phyloP scores from a whole-genome alignment of 2,888 invertebrate species.

The Rhagonycha fulva region DNA sequence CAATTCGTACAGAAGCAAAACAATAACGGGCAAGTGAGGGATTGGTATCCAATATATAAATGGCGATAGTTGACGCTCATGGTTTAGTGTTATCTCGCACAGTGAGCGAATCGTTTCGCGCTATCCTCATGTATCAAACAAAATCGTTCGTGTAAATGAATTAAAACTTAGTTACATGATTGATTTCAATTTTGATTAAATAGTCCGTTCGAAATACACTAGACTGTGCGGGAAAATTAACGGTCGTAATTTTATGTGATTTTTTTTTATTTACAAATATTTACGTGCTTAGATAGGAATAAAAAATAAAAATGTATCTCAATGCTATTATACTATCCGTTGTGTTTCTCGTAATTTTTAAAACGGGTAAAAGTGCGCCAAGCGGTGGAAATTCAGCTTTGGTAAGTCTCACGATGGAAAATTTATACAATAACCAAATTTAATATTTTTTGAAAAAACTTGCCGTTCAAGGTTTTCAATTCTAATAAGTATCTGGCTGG shows the following conservation, averaged over 20 bases:
- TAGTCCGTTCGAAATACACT: constrained; percentile 19
- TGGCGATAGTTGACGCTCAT: constrained; percentile 10
- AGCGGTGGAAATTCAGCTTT: constrained; percentile 18
- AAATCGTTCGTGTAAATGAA: constrained; percentile 27
- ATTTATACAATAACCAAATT: background rate
- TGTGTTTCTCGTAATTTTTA: constrained; percentile 13
- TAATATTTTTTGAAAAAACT: background rate
- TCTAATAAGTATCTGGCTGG: background rate
- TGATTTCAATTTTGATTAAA: constrained; percentile 23
- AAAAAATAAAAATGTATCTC: background rate
- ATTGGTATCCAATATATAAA: constrained; percentile 23
- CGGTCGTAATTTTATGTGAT: background rate
- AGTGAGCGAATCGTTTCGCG: constrained; percentile 24
- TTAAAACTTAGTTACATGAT: constrained; percentile 26
- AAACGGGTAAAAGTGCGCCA: constrained; percentile 5
- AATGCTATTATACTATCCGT: constrained; percentile 5
- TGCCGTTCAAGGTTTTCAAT: background rate
- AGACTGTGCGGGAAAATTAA: constrained; percentile 25
- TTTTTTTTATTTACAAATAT: background rate
- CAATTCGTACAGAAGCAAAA: constrained; percentile 4
- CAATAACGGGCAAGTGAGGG: constrained; percentile 17
- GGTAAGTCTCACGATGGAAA: constrained; percentile 17
- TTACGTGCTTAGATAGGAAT: background rate
- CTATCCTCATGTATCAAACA: constrained; percentile 2
- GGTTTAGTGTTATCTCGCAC: constrained; percentile 31